These are phyloP conservation scores for Pachypeltis micranthus DNA, from an alignment of 1,140 invertebrate species.

Conservation along the genomic window DNA sequence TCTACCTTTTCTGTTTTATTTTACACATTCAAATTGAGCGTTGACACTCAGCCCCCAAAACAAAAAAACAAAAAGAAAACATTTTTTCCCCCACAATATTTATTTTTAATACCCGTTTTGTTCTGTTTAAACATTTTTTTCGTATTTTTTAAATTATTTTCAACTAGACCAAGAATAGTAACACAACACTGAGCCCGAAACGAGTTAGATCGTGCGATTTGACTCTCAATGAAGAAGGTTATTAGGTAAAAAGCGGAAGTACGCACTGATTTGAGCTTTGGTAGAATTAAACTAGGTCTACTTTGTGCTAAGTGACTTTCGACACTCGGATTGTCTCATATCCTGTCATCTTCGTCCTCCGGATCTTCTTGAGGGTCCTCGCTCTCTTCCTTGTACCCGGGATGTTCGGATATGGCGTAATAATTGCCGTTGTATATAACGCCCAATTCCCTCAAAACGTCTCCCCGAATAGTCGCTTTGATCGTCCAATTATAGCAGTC, in stretches of 20 bases:
- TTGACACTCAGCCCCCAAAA: neutral
- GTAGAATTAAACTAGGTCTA: neutral
- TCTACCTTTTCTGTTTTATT: neutral
- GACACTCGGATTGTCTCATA: constrained; percentile 19
- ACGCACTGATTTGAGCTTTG: constrained; percentile 12
- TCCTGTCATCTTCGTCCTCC: constrained; percentile 46
- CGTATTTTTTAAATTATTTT: no score
- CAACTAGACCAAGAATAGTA: constrained; percentile 13
- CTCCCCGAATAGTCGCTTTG: constrained; percentile 80
- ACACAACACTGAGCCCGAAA: constrained; percentile 8
- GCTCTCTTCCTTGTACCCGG: constrained; percentile 76
- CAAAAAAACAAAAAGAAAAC: no score
- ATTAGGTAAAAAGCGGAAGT: constrained; percentile 1
- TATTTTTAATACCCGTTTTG: constrained; percentile 11
- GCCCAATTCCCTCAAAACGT: constrained; percentile 75
- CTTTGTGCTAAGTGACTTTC: constrained; percentile 13
- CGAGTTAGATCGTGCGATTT: neutral
- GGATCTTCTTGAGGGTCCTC: constrained; percentile 68
- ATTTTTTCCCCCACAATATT: neutral
- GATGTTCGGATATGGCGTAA: constrained; percentile 87
- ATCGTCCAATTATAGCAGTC: constrained; percentile 92
- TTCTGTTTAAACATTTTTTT: neutral
- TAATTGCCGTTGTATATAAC: constrained; percentile 92
- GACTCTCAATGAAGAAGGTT: neutral
- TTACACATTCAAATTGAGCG: neutral